These are phyloP conservation scores for Argentina silus DNA, from an alignment of 2,797 vertebrate genomes.

Conservation along the genomic window DNA sequence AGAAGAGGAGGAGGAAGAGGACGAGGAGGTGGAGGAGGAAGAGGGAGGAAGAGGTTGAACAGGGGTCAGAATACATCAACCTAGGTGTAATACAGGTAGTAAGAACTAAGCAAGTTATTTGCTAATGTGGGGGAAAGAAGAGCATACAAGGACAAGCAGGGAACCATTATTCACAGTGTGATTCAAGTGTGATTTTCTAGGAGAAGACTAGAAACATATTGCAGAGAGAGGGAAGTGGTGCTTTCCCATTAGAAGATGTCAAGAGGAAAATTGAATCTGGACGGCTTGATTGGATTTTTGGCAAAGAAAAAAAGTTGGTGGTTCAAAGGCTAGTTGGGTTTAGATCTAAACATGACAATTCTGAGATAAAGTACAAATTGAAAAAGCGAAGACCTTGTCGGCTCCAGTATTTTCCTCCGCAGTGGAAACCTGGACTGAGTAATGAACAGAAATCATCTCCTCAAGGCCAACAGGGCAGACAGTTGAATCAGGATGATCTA, in stretches of 20 bases:
- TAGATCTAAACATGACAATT: not conserved
- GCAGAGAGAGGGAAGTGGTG: not conserved
- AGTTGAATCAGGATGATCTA: constrained; percentile 11
- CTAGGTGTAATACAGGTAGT: not conserved
- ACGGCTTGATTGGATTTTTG: constrained; percentile 9
- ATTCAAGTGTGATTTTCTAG: not conserved
- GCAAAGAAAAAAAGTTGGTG: too few relatives aligned
- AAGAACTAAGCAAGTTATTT: not conserved
- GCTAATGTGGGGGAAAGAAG: not conserved
- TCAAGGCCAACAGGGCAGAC: not conserved
- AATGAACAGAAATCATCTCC: not conserved
- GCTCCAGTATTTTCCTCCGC: not conserved
- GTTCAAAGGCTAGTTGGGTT: not conserved
- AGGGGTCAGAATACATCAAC: not conserved
- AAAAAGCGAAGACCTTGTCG: not conserved
- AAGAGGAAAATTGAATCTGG: constrained; percentile 14
- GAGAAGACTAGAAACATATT: not conserved
- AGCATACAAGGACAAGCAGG: not conserved
- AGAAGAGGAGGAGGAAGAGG: constrained; percentile 35
- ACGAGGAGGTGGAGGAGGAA: not conserved
- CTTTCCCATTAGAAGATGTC: constrained; percentile 24
- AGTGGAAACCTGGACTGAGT: not conserved
- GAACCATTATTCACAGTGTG: not conserved
- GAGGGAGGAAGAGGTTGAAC: not conserved
- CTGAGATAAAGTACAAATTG: constrained; percentile 10